phyloP scores from a whole-genome alignment of 2,113 vertebrate species.

The Dasyprocta punctata region DNA sequence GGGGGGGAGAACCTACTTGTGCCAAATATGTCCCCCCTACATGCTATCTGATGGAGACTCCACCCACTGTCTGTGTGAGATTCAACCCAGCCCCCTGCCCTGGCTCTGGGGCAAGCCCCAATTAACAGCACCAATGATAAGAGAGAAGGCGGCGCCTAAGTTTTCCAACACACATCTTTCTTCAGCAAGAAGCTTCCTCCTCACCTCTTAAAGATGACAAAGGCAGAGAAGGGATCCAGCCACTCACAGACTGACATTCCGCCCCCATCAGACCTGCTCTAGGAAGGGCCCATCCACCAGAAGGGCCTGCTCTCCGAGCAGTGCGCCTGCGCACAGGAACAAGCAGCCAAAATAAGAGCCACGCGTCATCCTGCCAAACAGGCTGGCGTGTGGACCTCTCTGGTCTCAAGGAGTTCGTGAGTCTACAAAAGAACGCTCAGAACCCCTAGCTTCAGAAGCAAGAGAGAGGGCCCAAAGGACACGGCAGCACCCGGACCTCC shows the following conservation, averaged over 20 bases:
- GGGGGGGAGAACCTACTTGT: too few species aligned
- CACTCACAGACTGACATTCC: background rate
- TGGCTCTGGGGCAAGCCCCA: fast-evolving
- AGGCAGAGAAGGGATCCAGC: fast-evolving
- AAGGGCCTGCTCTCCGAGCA: background rate
- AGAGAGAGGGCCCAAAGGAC: too few species aligned
- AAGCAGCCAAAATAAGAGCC: background rate
- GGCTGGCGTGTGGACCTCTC: fast-evolving
- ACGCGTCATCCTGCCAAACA: fast-evolving
- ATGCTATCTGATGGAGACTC: fast-evolving
- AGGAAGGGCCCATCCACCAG: background rate
- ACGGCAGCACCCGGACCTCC: background rate
- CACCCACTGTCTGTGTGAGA: fast-evolving
- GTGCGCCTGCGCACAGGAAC: fast-evolving
- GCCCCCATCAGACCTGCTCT: background rate
- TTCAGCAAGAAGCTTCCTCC: background rate
- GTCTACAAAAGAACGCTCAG: too few species aligned
- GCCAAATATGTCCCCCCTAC: fast-evolving
- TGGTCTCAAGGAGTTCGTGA: fast-evolving
- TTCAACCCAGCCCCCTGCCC: background rate
- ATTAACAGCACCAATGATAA: fast-evolving
- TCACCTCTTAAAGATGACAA: fast-evolving
- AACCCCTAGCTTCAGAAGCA: background rate
- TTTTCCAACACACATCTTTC: background rate
- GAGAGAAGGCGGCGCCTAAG: fast-evolving